Conservation (phyloP, 1,140 invertebrate species). For the Conopomorpha cramerella region DNA sequence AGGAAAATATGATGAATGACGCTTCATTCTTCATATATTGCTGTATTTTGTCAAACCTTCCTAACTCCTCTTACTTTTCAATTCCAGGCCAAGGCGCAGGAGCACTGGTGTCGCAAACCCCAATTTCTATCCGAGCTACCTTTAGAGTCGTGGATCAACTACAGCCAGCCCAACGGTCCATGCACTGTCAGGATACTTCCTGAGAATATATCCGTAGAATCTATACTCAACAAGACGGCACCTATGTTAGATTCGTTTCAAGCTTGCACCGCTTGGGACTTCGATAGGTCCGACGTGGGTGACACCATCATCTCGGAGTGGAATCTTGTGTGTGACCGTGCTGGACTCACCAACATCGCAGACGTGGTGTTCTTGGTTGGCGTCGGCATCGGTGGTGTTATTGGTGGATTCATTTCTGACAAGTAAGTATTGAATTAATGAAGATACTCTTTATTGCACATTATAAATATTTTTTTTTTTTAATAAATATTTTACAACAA, state of each 20-base stretch:
- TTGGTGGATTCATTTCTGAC: slow-evolving; percentile 74
- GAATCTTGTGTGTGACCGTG: slow-evolving; percentile 68
- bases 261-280: slow-evolving; percentile 70
- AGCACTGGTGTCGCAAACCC: slow-evolving; percentile 68
- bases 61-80: slow-evolving; percentile 8
- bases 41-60: too few species aligned
- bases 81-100: slow-evolving; percentile 62
- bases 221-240: slow-evolving; percentile 36
- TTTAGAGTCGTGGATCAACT: slow-evolving; percentile 63
- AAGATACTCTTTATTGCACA: too few species aligned
- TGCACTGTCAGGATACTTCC: slow-evolving; percentile 43
- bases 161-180: slow-evolving; percentile 60
- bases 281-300: slow-evolving; percentile 64
- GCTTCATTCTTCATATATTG: too few species aligned
- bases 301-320: slow-evolving; percentile 70
- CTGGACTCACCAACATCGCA: slow-evolving; percentile 65
- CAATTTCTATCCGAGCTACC: slow-evolving; percentile 53
- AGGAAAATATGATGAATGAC: too few species aligned
- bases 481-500: too few species aligned
- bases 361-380: slow-evolving; percentile 73
- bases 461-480: slow-evolving; percentile 1
- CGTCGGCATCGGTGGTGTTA: slow-evolving; percentile 70
- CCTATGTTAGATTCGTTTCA: slow-evolving; percentile 24
- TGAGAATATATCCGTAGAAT: slow-evolving; percentile 23
- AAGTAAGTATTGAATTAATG: slow-evolving; percentile 33